Evolutionary conservation across 1,140 invertebrate genomes (phyloP).

Genomic region (Drosophila ohnishii): DNA sequence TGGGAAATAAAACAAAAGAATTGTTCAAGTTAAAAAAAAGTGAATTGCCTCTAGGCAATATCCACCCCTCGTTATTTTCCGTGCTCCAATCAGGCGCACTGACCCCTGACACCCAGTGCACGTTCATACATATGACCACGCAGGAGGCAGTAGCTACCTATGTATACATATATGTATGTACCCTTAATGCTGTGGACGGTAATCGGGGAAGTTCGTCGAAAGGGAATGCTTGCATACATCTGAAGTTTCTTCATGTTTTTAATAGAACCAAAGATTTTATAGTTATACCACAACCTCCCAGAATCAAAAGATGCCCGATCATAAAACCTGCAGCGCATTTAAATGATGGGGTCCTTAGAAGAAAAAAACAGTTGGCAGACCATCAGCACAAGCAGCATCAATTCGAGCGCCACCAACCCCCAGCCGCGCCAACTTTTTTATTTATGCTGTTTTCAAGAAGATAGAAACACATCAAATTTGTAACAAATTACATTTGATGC

Average conservation of each 20-base stretch:
- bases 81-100: constrained; percentile 32
- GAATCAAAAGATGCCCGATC: constrained; percentile 63
- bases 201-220: not conserved
- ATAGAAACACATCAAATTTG: constrained; percentile 82
- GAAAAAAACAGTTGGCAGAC: constrained; percentile 48
- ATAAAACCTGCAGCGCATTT: constrained; percentile 74
- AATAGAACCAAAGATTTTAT: constrained; percentile 5
- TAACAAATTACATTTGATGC: constrained; percentile 82
- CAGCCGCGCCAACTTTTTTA: constrained; percentile 50
- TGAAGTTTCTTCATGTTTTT: not conserved
- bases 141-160: constrained; percentile 5
- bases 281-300: constrained; percentile 10
- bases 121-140: not conserved
- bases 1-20: constrained; percentile 1
- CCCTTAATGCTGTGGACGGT: not conserved
- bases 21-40: constrained; percentile 10
- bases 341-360: constrained; percentile 58
- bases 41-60: constrained; percentile 6
- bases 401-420: constrained; percentile 2
- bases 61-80: constrained; percentile 11
- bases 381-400: constrained; percentile 33
- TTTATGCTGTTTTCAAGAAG: constrained; percentile 77
- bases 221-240: not conserved
- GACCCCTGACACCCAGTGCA: constrained; percentile 59
- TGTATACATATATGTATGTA: no score